Conservation (phyloP, 2,888 invertebrate genomes). For the Carpatolechia fugitivella region DNA sequence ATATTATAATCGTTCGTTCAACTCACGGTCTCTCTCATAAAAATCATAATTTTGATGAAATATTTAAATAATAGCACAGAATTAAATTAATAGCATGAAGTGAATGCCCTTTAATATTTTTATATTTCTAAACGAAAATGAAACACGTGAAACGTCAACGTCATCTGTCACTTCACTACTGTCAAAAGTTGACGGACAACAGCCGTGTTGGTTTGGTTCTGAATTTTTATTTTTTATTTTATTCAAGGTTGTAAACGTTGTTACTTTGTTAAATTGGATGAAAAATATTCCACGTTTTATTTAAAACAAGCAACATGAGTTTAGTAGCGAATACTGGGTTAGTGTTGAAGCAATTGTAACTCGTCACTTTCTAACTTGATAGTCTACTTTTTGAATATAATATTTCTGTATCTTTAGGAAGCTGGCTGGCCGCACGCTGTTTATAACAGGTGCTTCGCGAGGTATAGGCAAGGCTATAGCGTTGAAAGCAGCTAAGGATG, state of each 20-base stretch:
- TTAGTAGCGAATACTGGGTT: slow-evolving; percentile 74
- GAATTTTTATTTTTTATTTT: slow-evolving; percentile 7
- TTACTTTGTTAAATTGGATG: slow-evolving; percentile 7
- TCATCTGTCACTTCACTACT: not conserved
- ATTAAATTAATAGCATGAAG: too few species aligned
- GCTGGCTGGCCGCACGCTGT: slow-evolving; percentile 92
- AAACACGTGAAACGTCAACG: slow-evolving; percentile 7
- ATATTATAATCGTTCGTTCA: too few species aligned
- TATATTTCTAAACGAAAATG: not conserved
- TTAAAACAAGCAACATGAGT: slow-evolving; percentile 54
- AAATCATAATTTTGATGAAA: too few species aligned
- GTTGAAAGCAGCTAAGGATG: slow-evolving; percentile 93
- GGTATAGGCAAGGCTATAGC: slow-evolving; percentile 98
- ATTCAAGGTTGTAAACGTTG: not conserved
- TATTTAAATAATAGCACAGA: too few species aligned
- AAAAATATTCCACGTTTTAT: not conserved
- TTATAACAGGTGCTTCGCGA: slow-evolving; percentile 97
- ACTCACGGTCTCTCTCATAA: too few species aligned
- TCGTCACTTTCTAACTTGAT: slow-evolving; percentile 25
- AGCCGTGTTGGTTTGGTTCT: not conserved
- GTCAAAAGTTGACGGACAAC: not conserved
- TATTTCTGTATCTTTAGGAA: slow-evolving; percentile 52
- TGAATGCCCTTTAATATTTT: not conserved
- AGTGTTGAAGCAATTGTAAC: slow-evolving; percentile 28
- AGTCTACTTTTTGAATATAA: slow-evolving; percentile 21